A percentile compares a stretch with the other conserved stretches of the same genome.
phyloP scores from a whole-genome alignment of 1,140 invertebrate species.

The Trachymyrmex cornetzi region DNA sequence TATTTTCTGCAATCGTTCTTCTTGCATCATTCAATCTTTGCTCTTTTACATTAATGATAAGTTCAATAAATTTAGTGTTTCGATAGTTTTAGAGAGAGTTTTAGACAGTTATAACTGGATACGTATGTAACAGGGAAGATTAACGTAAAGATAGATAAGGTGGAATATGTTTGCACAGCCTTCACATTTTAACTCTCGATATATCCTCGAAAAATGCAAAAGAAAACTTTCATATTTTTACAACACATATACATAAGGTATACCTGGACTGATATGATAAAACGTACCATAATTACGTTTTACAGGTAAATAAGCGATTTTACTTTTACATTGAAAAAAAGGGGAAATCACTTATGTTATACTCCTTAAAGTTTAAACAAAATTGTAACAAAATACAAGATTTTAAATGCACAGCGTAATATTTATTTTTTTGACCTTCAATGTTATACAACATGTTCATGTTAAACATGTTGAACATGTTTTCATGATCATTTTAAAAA shows the following conservation, averaged over 20 bases:
- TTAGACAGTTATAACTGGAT: background rate
- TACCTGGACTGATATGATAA: background rate
- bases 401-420: no score
- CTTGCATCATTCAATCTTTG: background rate
- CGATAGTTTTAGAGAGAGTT: background rate
- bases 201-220: background rate
- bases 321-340: background rate
- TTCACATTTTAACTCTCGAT: background rate
- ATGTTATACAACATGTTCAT: no score
- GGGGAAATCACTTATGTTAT: no score
- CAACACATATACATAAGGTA: background rate
- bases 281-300: background rate
- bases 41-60: background rate
- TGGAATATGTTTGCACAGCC: background rate
- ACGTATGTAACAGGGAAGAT: background rate
- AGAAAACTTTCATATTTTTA: background rate
- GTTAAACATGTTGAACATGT: no score
- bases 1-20: background rate
- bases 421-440: no score
- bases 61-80: background rate
- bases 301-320: background rate
- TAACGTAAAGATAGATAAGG: constrained; percentile 21
- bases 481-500: no score
- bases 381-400: no score
- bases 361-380: no score